phyloP scores from a whole-genome alignment of 2,113 vertebrate species.

The Danio rerio region DNA sequence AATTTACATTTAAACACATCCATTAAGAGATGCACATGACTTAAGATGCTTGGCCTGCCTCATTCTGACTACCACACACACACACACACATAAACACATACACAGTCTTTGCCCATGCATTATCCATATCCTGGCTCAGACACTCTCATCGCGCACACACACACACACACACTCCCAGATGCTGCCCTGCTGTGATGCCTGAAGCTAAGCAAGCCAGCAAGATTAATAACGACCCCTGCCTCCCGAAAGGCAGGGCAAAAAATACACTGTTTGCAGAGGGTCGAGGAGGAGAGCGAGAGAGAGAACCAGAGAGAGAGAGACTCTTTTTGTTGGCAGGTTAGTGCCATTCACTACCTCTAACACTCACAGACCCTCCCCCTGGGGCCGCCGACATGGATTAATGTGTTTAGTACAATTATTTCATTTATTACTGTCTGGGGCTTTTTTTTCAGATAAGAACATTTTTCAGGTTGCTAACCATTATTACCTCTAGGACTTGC shows the following conservation, averaged over 20 bases:
- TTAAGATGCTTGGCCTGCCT: conserved; percentile 66
- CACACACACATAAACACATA: conserved; percentile 35
- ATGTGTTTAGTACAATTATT: conserved; percentile 69
- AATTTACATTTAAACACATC: conserved; percentile 46
- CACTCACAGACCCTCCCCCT: conserved; percentile 53
- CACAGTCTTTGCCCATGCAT: conserved; percentile 45
- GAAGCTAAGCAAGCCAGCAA: conserved; percentile 78
- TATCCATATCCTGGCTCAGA: conserved; percentile 54
- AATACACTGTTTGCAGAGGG: conserved; percentile 78
- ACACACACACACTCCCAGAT: conserved; percentile 66
- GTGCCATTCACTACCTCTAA: conserved; percentile 64
- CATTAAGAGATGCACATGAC: conserved; percentile 54
- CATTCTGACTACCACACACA: conserved; percentile 59
- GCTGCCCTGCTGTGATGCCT: conserved; percentile 76
- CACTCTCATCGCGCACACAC: conserved; percentile 59
- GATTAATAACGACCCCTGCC: conserved; percentile 82
- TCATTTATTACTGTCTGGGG: conserved; percentile 69
- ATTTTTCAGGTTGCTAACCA: conserved; percentile 69
- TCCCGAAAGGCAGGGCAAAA: conserved; percentile 78
- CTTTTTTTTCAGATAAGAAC: conserved; percentile 68
- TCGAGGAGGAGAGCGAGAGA: conserved; percentile 55
- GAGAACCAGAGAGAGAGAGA: conserved; percentile 48
- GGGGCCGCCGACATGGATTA: conserved; percentile 62
- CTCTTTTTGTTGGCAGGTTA: conserved; percentile 63
- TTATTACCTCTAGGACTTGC: conserved; percentile 66